Conservation (phyloP, 2,888 invertebrate genomes). For the Poecilus cupreus region DNA sequence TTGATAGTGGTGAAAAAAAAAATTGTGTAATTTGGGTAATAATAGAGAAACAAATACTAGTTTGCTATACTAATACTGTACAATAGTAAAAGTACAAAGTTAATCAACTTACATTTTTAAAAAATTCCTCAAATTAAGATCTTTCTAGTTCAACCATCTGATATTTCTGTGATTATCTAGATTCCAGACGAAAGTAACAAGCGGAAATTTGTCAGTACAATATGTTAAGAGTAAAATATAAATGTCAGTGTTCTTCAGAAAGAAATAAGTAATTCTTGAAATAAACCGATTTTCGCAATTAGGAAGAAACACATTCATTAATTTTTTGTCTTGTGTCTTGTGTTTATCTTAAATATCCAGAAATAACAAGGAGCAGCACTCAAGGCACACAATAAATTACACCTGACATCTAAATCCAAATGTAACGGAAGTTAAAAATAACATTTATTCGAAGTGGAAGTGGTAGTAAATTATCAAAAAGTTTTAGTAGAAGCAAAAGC, state of each 20-base stretch:
- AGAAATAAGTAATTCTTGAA: background rate
- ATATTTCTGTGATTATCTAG: too few relatives aligned
- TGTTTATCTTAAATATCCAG: background rate
- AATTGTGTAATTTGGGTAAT: too few relatives aligned
- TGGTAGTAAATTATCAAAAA: conserved; percentile 53
- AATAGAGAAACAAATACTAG: too few relatives aligned
- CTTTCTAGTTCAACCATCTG: too few relatives aligned
- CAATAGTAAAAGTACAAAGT: too few relatives aligned
- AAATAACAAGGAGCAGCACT: conserved; percentile 45
- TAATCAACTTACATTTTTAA: too few relatives aligned
- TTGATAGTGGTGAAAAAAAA: too few relatives aligned
- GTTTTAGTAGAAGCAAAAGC: conserved; percentile 29
- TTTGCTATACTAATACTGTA: too few relatives aligned
- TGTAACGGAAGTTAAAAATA: conserved; percentile 53
- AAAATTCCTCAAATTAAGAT: too few relatives aligned
- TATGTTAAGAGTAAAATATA: background rate
- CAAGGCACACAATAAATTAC: conserved; percentile 44
- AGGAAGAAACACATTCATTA: background rate
- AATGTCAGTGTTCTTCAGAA: background rate
- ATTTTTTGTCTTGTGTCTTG: background rate
- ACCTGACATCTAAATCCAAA: conserved; percentile 35
- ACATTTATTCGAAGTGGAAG: conserved; percentile 47
- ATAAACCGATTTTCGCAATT: background rate
- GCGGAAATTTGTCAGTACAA: too few relatives aligned
- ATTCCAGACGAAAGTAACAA: too few relatives aligned